A percentile compares a stretch with the other conserved stretches of the same genome.
Evolutionary conservation across 2,113 vertebrate genomes (phyloP).

Genomic region (Picathartes gymnocephalus): DNA sequence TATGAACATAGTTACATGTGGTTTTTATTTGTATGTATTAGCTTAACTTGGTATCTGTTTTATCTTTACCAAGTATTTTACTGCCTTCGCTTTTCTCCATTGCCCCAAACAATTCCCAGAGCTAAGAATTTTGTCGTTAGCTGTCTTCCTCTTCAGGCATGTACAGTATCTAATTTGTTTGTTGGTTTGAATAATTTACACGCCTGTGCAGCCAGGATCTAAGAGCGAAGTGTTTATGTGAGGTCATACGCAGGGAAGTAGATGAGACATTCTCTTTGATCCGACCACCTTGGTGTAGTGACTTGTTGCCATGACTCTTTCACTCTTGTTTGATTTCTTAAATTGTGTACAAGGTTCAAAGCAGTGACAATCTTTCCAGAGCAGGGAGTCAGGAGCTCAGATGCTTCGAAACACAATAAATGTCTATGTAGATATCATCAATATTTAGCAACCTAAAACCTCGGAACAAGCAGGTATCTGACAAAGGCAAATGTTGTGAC

Average conservation of each 20-base stretch:
- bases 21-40: not conserved
- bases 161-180: not conserved
- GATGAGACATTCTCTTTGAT: slow-evolving; percentile 39
- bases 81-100: not conserved
- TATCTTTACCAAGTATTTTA: not conserved
- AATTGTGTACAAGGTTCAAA: slow-evolving; percentile 31
- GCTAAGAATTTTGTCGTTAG: not conserved
- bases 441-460: slow-evolving; percentile 35
- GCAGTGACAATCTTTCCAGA: not conserved
- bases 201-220: not conserved
- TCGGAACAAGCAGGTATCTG: slow-evolving; percentile 12
- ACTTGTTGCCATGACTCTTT: slow-evolving; percentile 17
- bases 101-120: not conserved
- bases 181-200: slow-evolving; percentile 22
- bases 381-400: not conserved
- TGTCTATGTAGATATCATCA: slow-evolving; percentile 9
- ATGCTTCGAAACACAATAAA: not conserved
- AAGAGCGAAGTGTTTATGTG: not conserved
- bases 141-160: not conserved
- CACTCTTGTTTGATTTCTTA: slow-evolving; percentile 28
- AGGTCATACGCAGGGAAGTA: not conserved
- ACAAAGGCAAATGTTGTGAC: not conserved
- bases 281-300: not conserved
- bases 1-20: not conserved
- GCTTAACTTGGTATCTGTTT: not conserved